Percentiles rank a stretch among this genome's conserved stretches.
phyloP scores from a whole-genome alignment of 2,113 vertebrate species.

The Asarcornis scutulata region DNA sequence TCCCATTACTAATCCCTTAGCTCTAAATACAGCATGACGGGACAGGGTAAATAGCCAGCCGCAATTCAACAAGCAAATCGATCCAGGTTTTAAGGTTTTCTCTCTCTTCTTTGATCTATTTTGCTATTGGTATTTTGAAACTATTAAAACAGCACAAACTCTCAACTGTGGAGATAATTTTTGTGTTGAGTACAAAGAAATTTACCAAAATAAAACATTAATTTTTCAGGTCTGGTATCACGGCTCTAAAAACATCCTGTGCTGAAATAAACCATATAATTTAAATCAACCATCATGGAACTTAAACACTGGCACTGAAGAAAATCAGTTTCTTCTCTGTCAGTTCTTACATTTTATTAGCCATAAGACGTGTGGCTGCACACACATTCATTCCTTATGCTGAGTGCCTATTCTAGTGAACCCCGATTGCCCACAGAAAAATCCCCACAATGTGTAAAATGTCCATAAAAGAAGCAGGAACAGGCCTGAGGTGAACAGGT shows the following conservation, averaged over 20 bases:
- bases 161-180: not conserved
- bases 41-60: not conserved
- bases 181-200: not conserved
- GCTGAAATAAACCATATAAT: not conserved
- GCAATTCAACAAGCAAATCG: not conserved
- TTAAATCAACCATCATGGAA: not conserved
- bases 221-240: not conserved
- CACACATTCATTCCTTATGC: not conserved
- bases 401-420: not conserved
- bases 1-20: not conserved
- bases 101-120: not conserved
- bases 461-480: not conserved
- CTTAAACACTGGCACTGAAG: not conserved
- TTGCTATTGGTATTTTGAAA: not conserved
- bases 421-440: not conserved
- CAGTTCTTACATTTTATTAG: rapidly evolving
- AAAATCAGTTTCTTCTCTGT: not conserved
- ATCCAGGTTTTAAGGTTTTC: not conserved
- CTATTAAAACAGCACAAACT: not conserved
- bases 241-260: not conserved
- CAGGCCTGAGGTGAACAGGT: not conserved
- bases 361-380: too few relatives aligned
- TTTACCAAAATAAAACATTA: not conserved
- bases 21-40: not conserved
- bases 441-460: not conserved